These are phyloP conservation scores for Condylura cristata DNA, from an alignment of 2,113 vertebrate species.

Conservation along the genomic window DNA sequence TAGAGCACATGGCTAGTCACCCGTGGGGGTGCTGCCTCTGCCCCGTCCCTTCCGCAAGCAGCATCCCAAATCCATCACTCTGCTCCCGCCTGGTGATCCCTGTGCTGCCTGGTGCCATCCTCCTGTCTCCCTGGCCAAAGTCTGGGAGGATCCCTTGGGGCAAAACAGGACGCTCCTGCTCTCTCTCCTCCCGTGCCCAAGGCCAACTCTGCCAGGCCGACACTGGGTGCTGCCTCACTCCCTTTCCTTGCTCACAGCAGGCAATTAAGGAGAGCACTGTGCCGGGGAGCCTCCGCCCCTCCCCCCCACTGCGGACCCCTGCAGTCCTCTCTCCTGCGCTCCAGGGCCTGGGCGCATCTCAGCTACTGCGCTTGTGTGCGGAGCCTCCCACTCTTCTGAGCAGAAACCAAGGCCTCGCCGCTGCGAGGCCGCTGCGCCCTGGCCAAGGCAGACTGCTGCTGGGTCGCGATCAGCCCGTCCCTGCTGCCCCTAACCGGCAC, in stretches of 20 bases:
- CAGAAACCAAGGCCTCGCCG: neutral
- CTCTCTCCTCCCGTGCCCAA: neutral
- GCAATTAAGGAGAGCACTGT: neutral
- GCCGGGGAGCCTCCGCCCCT: no score
- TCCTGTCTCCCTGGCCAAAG: neutral
- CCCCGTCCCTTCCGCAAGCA: neutral
- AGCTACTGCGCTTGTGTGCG: neutral
- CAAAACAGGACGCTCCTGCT: neutral
- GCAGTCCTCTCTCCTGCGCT: neutral
- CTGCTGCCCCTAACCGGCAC: neutral
- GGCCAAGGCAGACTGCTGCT: neutral
- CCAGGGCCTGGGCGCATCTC: neutral
- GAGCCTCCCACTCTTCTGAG: neutral
- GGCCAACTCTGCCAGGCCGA: neutral
- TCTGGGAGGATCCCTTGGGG: neutral
- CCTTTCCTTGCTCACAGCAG: neutral
- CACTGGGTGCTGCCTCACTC: neutral
- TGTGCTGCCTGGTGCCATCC: neutral
- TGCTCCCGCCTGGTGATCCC: neutral
- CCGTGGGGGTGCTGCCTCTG: neutral
- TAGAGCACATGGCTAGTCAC: neutral
- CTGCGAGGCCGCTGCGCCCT: neutral
- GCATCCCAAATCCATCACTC: neutral
- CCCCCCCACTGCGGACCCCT: neutral
- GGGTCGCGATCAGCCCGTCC: neutral